phyloP scores from a whole-genome alignment of 2,888 invertebrate genomes.

The Rugalucina vietnamica region DNA sequence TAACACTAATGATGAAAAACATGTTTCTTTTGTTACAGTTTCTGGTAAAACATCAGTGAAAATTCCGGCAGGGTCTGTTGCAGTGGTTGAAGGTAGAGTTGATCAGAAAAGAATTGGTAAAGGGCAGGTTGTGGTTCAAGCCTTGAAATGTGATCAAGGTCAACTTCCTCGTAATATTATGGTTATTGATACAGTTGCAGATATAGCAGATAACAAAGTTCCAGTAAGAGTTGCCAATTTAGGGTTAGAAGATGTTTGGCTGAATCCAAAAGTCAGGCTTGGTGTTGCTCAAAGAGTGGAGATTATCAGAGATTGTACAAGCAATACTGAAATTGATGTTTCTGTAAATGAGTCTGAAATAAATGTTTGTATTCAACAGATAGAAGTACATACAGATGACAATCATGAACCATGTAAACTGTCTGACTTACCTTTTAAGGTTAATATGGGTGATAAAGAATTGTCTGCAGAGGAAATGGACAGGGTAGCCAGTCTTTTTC shows the following conservation, averaged over 20 bases:
- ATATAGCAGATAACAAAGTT: neutral
- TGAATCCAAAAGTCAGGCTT: neutral
- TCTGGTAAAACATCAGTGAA: neutral
- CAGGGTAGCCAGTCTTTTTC: neutral
- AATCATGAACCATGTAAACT: neutral
- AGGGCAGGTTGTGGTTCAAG: conserved; percentile 16
- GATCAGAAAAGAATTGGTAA: neutral
- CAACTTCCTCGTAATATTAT: conserved; percentile 7
- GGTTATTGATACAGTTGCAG: conserved; percentile 12
- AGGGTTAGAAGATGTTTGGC: conserved; percentile 21
- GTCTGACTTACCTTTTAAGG: neutral
- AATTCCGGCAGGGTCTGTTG: conserved; percentile 6
- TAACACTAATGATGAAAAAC: neutral
- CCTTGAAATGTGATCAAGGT: neutral
- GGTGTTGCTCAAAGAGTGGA: neutral
- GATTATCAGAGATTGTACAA: neutral
- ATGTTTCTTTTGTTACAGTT: neutral
- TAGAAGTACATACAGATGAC: neutral
- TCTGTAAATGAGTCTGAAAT: neutral
- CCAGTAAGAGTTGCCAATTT: conserved; percentile 17
- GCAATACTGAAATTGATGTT: neutral
- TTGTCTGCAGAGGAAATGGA: neutral
- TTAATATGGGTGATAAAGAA: neutral
- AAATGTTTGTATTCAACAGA: neutral
- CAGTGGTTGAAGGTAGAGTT: neutral